phyloP scores from a whole-genome alignment of 30 jellyfish, hydroid and myxozoan species.

The Aurelia sp. region DNA sequence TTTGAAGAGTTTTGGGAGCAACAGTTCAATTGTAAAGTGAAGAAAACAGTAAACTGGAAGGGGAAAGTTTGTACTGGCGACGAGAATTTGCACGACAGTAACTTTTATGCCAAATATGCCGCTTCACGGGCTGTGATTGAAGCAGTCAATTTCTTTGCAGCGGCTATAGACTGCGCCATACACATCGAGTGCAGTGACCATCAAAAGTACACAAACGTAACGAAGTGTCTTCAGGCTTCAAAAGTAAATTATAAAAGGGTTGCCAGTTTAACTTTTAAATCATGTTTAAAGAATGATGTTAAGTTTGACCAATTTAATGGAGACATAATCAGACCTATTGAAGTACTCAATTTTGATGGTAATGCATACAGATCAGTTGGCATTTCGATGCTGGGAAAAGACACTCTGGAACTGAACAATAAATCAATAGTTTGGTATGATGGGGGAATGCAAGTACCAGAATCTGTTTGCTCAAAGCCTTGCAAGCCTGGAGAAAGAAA shows the following conservation, averaged over 20 bases:
- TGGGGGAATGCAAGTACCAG: not conserved
- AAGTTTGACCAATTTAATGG: not conserved
- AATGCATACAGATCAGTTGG: not conserved
- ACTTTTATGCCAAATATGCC: slow-evolving; percentile 28
- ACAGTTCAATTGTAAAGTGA: slow-evolving; percentile 17
- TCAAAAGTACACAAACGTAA: not conserved
- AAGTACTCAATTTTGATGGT: slow-evolving; percentile 7
- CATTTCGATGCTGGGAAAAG: not conserved
- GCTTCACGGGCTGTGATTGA: slow-evolving; percentile 50
- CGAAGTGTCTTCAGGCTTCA: not conserved
- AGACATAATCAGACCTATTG: not conserved
- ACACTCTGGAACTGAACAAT: not conserved
- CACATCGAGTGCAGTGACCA: not conserved
- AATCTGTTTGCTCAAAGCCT: slow-evolving; percentile 54
- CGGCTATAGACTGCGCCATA: not conserved
- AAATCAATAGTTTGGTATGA: slow-evolving; percentile 11
- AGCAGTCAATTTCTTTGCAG: slow-evolving; percentile 29
- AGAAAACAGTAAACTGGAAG: too few species aligned
- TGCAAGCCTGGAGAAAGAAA: slow-evolving; percentile 42
- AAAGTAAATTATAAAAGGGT: not conserved
- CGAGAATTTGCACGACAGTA: slow-evolving; percentile 27
- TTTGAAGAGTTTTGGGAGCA: slow-evolving; percentile 69
- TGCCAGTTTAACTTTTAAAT: not conserved
- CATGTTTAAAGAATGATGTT: not conserved
- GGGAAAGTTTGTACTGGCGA: slow-evolving; percentile 31